Conservation (phyloP, 64 coral and sea anemone species). For the Exaiptasia diaphana region DNA sequence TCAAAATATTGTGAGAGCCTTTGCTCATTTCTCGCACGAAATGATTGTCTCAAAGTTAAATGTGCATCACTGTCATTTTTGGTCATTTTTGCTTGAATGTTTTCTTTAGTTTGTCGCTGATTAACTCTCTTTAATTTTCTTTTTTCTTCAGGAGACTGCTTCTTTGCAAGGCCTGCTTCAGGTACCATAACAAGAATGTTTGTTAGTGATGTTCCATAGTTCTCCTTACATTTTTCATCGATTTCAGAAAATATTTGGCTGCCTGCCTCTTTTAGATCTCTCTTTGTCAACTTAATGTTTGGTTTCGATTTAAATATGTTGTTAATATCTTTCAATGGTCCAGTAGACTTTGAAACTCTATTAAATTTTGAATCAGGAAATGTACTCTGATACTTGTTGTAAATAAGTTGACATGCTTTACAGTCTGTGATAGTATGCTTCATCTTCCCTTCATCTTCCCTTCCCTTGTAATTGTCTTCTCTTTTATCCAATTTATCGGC, state of each 20-base stretch:
- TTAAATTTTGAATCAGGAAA: neutral
- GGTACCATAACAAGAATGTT: neutral
- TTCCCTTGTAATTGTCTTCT: no score
- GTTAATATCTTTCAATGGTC: neutral
- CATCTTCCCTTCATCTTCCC: no score
- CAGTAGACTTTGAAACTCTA: neutral
- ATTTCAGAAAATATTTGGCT: constrained; percentile 5
- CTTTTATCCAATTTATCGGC: constrained; percentile 26
- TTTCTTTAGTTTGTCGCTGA: no score
- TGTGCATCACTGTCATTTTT: constrained; percentile 6
- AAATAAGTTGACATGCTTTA: neutral
- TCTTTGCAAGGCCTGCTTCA: constrained; percentile 10
- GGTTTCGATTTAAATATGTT: neutral
- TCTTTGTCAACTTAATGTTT: neutral
- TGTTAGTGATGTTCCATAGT: constrained; percentile 15
- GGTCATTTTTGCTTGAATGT: no score
- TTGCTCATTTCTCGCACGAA: neutral
- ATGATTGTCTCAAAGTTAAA: constrained; percentile 11
- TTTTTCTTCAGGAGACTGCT: constrained; percentile 30
- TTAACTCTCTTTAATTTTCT: constrained; percentile 14
- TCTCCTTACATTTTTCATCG: constrained; percentile 27
- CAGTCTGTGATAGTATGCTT: no score
- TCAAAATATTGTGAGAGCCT: constrained; percentile 5
- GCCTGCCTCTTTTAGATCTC: constrained; percentile 1
- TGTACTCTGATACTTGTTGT: neutral